Conservation (phyloP, 1,140 invertebrate genomes). For the Solenopsis fugax region DNA sequence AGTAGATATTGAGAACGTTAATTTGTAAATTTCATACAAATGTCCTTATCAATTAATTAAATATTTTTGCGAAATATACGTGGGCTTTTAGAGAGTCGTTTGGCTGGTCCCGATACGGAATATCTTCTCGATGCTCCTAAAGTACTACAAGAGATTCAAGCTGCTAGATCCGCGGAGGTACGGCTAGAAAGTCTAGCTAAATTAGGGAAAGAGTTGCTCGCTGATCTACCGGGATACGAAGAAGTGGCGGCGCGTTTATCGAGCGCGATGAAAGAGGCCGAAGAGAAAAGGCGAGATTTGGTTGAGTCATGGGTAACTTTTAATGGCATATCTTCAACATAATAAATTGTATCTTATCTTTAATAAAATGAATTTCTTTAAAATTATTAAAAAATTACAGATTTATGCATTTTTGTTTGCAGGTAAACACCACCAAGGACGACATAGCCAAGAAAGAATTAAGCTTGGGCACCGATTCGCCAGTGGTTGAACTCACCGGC, state of each 20-base stretch:
- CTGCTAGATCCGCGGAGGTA: slow-evolving; percentile 80
- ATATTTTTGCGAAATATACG: not conserved
- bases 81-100: slow-evolving; percentile 73
- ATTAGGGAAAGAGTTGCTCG: slow-evolving; percentile 81
- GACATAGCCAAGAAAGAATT: slow-evolving; percentile 82
- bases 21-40: not conserved
- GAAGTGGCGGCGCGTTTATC: slow-evolving; percentile 77
- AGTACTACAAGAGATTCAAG: slow-evolving; percentile 83
- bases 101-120: slow-evolving; percentile 80
- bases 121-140: slow-evolving; percentile 82
- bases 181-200: slow-evolving; percentile 81
- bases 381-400: not conserved
- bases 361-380: not conserved
- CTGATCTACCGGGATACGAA: slow-evolving; percentile 83
- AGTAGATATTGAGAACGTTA: not conserved
- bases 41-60: not conserved
- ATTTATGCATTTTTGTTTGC: not conserved
- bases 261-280: slow-evolving; percentile 77
- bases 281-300: slow-evolving; percentile 83
- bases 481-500: slow-evolving; percentile 87
- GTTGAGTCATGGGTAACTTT: slow-evolving; percentile 88
- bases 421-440: slow-evolving; percentile 86
- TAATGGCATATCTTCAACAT: slow-evolving; percentile 7
- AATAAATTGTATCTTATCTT: too few species aligned
- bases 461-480: slow-evolving; percentile 86